Conservation (phyloP, 1,140 invertebrate species). For the Hyposmocoma kahamanoa region DNA sequence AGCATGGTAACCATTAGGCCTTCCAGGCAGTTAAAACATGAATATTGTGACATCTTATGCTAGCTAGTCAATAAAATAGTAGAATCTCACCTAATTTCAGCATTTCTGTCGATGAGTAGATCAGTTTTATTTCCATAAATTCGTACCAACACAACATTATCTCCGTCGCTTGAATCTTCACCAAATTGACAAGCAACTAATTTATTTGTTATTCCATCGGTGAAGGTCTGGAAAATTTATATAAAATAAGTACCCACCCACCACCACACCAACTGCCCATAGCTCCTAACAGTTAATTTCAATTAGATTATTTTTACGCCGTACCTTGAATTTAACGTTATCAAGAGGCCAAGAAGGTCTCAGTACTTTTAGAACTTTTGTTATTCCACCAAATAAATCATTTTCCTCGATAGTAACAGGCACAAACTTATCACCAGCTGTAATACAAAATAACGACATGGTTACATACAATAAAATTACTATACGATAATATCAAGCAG, state of each 20-base stretch:
- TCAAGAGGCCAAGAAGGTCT: conserved; percentile 57
- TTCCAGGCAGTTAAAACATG: too few species aligned
- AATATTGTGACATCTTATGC: too few species aligned
- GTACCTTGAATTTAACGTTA: conserved; percentile 66
- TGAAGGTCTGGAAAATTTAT: conserved; percentile 96
- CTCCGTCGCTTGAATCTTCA: conserved; percentile 43
- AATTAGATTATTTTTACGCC: conserved; percentile 9
- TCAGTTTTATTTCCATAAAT: conserved; percentile 97
- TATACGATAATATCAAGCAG: too few species aligned
- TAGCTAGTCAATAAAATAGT: not conserved
- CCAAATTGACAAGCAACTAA: conserved; percentile 82
- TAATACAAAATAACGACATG: conserved; percentile 36
- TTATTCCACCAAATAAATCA: conserved; percentile 52
- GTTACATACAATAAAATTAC: not conserved
- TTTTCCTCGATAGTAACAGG: conserved; percentile 54
- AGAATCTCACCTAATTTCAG: conserved; percentile 81
- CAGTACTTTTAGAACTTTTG: conserved; percentile 56
- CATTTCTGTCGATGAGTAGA: conserved; percentile 91
- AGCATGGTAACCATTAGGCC: too few species aligned
- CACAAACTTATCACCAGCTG: conserved; percentile 42
- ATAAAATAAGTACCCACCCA: too few species aligned
- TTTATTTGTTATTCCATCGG: conserved; percentile 96
- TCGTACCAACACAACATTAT: conserved; percentile 88
- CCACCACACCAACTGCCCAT: too few species aligned
- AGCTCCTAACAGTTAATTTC: too few species aligned